Base-by-base conservation (phyloP, 2,888 invertebrate genomes). In the Mesodorylaimus sp. region DNA sequence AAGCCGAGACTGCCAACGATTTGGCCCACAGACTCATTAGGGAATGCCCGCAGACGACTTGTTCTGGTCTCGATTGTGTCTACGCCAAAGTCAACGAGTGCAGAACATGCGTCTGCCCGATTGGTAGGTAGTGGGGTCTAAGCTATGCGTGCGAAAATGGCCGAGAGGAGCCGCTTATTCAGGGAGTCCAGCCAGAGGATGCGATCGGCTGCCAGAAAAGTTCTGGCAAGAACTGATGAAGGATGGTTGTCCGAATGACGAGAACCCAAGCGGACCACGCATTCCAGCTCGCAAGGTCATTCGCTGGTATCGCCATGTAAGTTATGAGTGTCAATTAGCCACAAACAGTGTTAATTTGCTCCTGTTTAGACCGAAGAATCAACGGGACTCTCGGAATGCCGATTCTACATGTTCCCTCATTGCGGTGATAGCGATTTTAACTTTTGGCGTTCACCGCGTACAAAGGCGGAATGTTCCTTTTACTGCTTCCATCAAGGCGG, bases 371-470 rank as follows among this genome's bases (percentile, higher is more conserved):
- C n/a, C n/a, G n/a, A n/a, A n/a, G n/a, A n/a, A n/a, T n/a, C n/a
- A n/a, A n/a, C n/a, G n/a, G n/a, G n/a, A n/a, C n/a, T n/a, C n/a
- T n/a, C n/a, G n/a, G 62, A 63, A 47, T 64, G 64, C 51, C 62
- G 61, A 39, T 57, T 57, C 3, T 64, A 63, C 56, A 60, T 62
- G 50, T 64, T 63, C 60, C 64, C 64, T 32, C 62, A 62, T 52
- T 64, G 64, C 48, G 58, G 60, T 25, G 63, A 64, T 50, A 53
- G 65, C 27, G 64, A 64, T 51, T 64, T 62, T 56, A 64, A 64
- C 52, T 52, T 64, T 44, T 64, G 64, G 64, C 54, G 63, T 42
- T 64, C 64, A 5, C 64, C 64, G 29, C 55, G 61, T 41, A 64
- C 64, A 27, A 61, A 62, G 53, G 56, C 51, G 48, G 64, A 64